Evolutionary conservation across 1,140 invertebrate genomes (phyloP).

Genomic region (Pomacea maculata): DNA sequence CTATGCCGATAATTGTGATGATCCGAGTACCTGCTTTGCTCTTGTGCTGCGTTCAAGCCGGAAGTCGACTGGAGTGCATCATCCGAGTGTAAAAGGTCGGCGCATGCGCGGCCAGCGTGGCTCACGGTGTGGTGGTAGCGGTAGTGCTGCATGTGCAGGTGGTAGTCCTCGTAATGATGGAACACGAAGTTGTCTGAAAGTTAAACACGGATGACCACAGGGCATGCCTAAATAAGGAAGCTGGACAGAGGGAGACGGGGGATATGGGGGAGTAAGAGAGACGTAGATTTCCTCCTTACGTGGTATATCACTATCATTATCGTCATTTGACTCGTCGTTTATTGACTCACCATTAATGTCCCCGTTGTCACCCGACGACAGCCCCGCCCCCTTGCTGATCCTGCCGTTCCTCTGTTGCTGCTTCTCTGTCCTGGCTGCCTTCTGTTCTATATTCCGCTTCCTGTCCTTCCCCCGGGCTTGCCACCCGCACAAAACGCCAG

Average conservation of each 20-base stretch:
- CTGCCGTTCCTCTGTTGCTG: too few species aligned
- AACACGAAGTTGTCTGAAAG: too few species aligned
- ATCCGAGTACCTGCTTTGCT: background rate
- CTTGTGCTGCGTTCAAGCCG: background rate
- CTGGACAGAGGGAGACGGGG: too few species aligned
- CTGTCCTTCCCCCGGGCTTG: too few species aligned
- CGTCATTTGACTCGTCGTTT: background rate
- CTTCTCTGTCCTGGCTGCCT: too few species aligned
- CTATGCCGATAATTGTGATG: background rate
- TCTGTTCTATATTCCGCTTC: too few species aligned
- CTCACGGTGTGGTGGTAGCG: background rate
- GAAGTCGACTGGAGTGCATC: background rate
- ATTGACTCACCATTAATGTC: background rate
- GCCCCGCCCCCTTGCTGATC: constrained; percentile 1
- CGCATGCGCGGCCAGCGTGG: background rate
- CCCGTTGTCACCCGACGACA: background rate
- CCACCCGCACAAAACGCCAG: too few species aligned
- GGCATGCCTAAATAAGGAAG: too few species aligned
- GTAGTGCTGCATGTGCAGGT: background rate
- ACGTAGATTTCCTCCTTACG: too few species aligned
- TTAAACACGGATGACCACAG: too few species aligned
- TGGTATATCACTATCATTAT: background rate
- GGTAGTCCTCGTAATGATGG: background rate
- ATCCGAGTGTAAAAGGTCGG: background rate
- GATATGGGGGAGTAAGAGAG: too few species aligned